These are phyloP conservation scores for Helobdella robusta DNA, from an alignment of 2,888 invertebrate genomes.

Conservation along the genomic window DNA sequence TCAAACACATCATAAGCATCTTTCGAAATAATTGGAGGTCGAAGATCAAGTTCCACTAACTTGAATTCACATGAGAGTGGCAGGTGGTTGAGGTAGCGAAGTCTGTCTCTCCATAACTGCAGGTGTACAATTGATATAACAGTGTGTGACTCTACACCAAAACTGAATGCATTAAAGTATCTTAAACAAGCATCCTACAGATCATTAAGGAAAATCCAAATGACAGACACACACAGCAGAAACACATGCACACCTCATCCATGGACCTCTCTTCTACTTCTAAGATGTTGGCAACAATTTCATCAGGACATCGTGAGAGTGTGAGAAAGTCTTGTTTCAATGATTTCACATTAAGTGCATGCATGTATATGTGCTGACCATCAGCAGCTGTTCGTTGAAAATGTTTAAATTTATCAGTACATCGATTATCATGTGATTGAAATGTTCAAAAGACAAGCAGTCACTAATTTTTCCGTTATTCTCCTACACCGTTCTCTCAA, in stretches of 20 bases:
- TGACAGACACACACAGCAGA: too few relatives aligned
- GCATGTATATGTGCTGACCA: conserved; percentile 83
- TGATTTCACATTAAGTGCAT: conserved; percentile 80
- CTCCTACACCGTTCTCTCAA: not conserved
- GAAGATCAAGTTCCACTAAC: conserved; percentile 74
- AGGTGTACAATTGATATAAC: too few relatives aligned
- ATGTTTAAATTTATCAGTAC: not conserved
- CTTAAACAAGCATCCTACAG: too few relatives aligned
- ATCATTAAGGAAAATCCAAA: too few relatives aligned
- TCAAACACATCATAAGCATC: conserved; percentile 62
- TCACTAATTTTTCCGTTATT: not conserved
- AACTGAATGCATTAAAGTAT: too few relatives aligned
- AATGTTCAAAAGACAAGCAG: not conserved
- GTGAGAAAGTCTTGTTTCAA: conserved; percentile 74
- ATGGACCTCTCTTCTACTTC: conserved; percentile 78
- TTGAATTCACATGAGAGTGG: conserved; percentile 82
- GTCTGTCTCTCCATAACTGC: conserved; percentile 63
- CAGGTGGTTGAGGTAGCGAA: conserved; percentile 72
- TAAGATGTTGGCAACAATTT: conserved; percentile 68
- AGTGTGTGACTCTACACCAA: too few relatives aligned
- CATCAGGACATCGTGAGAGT: conserved; percentile 65
- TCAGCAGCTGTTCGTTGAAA: conserved; percentile 61
- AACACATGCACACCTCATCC: conserved; percentile 62
- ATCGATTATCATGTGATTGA: not conserved
- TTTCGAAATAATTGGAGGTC: conserved; percentile 62